Conservation (phyloP, 2,113 vertebrate genomes). For the Solea solea region DNA sequence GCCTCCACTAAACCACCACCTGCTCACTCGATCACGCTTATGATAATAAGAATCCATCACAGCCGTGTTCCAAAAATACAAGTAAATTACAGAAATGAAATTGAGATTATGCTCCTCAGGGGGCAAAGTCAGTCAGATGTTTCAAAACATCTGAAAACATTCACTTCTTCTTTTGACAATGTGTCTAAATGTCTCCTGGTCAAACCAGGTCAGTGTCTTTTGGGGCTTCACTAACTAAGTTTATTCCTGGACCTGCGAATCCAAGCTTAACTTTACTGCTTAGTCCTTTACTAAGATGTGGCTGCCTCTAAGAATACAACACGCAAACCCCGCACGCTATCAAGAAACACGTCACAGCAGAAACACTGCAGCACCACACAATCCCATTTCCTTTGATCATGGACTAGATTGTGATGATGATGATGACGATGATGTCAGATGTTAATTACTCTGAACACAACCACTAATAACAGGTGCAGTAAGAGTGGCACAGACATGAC, state of each 20-base stretch:
- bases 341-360: neutral
- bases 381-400: slow-evolving; percentile 12
- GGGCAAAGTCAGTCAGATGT: neutral
- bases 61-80: neutral
- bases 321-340: slow-evolving; percentile 7
- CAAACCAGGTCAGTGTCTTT: slow-evolving; percentile 7
- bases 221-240: neutral
- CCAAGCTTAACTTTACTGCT: slow-evolving; percentile 36
- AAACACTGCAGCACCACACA: neutral
- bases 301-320: slow-evolving; percentile 52
- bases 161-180: neutral
- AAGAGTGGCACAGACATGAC: slow-evolving; percentile 18
- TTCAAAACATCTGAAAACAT: neutral
- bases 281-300: slow-evolving; percentile 41
- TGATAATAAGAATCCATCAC: neutral
- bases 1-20: neutral
- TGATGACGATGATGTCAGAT: neutral
- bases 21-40: neutral
- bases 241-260: slow-evolving; percentile 31
- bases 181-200: slow-evolving; percentile 3
- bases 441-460: neutral
- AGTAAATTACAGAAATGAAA: neutral
- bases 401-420: slow-evolving; percentile 7
- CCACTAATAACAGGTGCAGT: slow-evolving; percentile 28
- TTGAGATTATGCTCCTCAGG: neutral